Conservation (phyloP, 2,113 vertebrate genomes). For the Leptodactylus fuscus region DNA sequence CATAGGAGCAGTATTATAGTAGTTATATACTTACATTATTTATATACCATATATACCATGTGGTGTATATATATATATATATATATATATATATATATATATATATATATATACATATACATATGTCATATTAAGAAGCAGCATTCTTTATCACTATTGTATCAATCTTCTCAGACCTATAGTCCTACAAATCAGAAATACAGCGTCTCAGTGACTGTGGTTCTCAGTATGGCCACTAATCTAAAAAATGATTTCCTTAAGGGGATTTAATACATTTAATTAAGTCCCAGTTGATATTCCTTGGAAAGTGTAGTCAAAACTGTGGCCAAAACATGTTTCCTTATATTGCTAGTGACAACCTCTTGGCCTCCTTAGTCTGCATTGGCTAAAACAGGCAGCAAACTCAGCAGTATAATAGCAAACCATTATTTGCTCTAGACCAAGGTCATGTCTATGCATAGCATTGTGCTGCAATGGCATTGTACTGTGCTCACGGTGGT, state of each 20-base stretch:
- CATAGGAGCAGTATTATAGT: slow-evolving; percentile 2
- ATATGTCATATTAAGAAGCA: too few species aligned
- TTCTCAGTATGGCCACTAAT: neutral
- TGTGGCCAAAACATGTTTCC: slow-evolving; percentile 17
- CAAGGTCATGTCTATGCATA: slow-evolving; percentile 1
- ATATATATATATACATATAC: too few species aligned
- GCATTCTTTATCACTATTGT: too few species aligned
- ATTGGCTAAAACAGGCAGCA: neutral
- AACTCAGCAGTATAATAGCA: slow-evolving; percentile 1
- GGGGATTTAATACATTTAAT: neutral
- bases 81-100: too few species aligned
- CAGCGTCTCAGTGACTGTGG: neutral
- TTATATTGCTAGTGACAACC: slow-evolving; percentile 27
- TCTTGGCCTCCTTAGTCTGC: neutral
- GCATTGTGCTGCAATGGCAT: neutral
- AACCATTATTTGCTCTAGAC: neutral
- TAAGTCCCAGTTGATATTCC: neutral
- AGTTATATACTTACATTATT: neutral
- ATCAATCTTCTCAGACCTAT: neutral
- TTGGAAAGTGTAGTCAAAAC: slow-evolving; percentile 3
- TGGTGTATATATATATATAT: too few species aligned
- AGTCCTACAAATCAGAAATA: neutral
- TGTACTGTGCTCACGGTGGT: neutral
- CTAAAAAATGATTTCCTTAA: neutral
- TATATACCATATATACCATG: neutral